A percentile compares a stretch with the other conserved stretches of the same genome.
Evolutionary conservation across 2,797 vertebrate genomes (phyloP).

Genomic region (Gallirallus australis): DNA sequence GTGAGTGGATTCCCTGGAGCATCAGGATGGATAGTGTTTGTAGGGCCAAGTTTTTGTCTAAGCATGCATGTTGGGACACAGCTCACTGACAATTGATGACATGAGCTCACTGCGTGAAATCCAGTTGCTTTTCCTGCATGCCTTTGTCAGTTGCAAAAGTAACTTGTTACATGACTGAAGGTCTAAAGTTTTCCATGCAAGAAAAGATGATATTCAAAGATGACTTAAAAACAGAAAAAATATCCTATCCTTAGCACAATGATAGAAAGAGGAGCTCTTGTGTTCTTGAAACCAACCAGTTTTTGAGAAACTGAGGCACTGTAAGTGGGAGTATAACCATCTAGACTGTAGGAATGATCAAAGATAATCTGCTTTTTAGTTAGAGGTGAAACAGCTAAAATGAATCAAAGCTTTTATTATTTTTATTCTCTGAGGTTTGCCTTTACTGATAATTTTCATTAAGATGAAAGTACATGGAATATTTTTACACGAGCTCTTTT

Average conservation of each 20-base stretch:
- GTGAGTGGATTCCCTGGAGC: neutral
- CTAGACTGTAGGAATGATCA: neutral
- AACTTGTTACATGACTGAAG: neutral
- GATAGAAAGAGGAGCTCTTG: neutral
- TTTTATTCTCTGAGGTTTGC: neutral
- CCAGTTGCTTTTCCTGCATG: fast-evolving
- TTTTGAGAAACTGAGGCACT: neutral
- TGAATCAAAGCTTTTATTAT: neutral
- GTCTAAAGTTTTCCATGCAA: neutral
- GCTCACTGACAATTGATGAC: neutral
- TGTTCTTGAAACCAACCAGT: neutral
- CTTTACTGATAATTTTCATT: neutral
- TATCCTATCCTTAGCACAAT: fast-evolving
- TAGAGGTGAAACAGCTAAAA: neutral
- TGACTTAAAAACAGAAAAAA: neutral
- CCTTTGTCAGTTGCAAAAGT: neutral
- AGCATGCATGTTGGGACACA: neutral
- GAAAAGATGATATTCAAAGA: neutral
- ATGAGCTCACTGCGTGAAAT: neutral
- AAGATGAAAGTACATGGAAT: neutral
- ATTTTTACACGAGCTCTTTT: neutral
- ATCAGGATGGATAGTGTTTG: neutral
- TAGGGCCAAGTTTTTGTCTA: neutral
- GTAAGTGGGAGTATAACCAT: neutral
- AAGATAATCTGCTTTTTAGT: neutral